These are phyloP conservation scores for Idaea dimidiata DNA, from an alignment of 2,888 invertebrate genomes.

Conservation along the genomic window DNA sequence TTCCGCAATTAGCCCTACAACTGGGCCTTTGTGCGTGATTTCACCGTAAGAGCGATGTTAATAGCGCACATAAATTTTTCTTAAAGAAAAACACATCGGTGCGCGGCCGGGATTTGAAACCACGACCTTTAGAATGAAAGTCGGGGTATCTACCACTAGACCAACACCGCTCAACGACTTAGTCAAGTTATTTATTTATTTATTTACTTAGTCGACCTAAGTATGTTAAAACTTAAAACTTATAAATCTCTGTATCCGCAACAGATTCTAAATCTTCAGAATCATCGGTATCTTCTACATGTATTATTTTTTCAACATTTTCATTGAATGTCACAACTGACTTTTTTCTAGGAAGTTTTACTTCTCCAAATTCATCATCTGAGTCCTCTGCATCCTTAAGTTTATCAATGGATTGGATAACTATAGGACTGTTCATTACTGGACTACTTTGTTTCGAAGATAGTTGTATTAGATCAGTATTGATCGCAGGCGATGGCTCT, in stretches of 20 bases:
- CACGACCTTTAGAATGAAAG: too few relatives aligned
- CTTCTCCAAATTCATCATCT: constrained; percentile 71
- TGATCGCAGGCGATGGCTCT: constrained; percentile 32
- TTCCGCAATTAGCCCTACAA: too few relatives aligned
- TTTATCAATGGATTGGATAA: constrained; percentile 70
- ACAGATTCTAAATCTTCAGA: constrained; percentile 35
- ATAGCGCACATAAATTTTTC: too few relatives aligned
- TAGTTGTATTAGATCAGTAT: not conserved
- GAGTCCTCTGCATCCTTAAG: constrained; percentile 64
- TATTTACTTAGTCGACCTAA: too few relatives aligned
- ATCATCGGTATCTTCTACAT: constrained; percentile 61
- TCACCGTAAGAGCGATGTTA: too few relatives aligned
- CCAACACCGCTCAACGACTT: too few relatives aligned
- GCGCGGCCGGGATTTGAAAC: too few relatives aligned
- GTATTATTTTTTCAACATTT: constrained; percentile 75
- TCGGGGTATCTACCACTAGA: too few relatives aligned
- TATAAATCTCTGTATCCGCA: constrained; percentile 52
- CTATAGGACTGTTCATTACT: constrained; percentile 47
- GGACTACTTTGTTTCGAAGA: constrained; percentile 27
- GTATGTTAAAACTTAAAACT: too few relatives aligned
- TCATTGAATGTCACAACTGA: constrained; percentile 80
- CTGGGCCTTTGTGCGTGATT: too few relatives aligned
- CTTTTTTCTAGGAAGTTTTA: constrained; percentile 53
- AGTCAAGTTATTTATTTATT: too few relatives aligned
- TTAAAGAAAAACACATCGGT: too few relatives aligned